Evolutionary conservation across 1,140 invertebrate species (phyloP).

Genomic region (Megathymus violae): DNA sequence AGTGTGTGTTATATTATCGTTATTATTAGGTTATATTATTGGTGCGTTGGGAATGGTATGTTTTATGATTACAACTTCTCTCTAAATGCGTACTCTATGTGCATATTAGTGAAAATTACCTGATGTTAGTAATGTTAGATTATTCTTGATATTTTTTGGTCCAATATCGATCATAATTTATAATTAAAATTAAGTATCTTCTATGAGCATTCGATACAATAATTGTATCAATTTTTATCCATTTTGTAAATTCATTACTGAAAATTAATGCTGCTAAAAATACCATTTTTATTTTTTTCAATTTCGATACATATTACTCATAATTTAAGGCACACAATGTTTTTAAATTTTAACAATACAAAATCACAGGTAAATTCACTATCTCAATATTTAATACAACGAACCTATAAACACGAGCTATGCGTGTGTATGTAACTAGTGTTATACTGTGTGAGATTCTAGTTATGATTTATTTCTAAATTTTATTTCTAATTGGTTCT

Average conservation of each 20-base stretch:
- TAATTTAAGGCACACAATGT: slow-evolving; percentile 38
- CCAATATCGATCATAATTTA: slow-evolving; percentile 36
- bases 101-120: slow-evolving; percentile 2
- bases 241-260: too few relatives aligned
- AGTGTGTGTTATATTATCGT: too few relatives aligned
- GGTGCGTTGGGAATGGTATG: slow-evolving; percentile 3
- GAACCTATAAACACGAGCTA: too few relatives aligned
- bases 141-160: slow-evolving; percentile 27
- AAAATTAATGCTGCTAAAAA: background rate
- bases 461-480: background rate
- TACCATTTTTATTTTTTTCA: too few relatives aligned
- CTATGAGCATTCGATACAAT: slow-evolving; percentile 52
- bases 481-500: background rate
- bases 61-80: background rate
- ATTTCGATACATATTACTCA: background rate
- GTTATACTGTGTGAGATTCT: slow-evolving; percentile 20
- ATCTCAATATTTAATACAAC: slow-evolving; percentile 8
- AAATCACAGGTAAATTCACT: slow-evolving; percentile 31
- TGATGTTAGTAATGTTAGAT: slow-evolving; percentile 14
- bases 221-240: background rate
- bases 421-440: too few relatives aligned
- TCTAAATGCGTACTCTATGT: slow-evolving; percentile 5
- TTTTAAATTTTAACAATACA: slow-evolving; percentile 15
- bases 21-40: background rate
- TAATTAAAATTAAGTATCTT: slow-evolving; percentile 64